Conservation (phyloP, 2,113 vertebrate genomes). For the Callipepla californica region DNA sequence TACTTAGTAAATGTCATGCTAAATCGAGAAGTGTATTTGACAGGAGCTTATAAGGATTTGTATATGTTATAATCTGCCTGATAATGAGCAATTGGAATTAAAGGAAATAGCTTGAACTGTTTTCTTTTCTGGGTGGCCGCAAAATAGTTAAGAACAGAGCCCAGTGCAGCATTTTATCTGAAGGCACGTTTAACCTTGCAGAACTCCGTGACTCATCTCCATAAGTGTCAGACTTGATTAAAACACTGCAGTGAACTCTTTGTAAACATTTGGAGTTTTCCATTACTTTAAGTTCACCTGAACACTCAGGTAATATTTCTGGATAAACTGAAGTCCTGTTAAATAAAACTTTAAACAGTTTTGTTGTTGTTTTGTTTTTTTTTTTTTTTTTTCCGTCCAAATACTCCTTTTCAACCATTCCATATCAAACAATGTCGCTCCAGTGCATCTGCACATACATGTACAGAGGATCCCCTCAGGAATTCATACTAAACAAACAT, state of each 20-base stretch:
- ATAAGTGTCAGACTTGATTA: not conserved
- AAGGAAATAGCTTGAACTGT: not conserved
- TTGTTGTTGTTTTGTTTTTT: too few species aligned
- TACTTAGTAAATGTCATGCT: not conserved
- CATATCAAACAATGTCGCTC: not conserved
- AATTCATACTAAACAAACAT: not conserved
- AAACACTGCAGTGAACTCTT: not conserved
- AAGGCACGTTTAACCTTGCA: not conserved
- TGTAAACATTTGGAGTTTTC: not conserved
- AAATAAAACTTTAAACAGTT: not conserved
- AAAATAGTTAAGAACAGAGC: not conserved
- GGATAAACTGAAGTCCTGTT: not conserved
- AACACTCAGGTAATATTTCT: not conserved
- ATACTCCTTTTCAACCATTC: not conserved
- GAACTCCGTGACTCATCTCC: not conserved
- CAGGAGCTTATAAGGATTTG: not conserved
- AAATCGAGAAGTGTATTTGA: slow-evolving; percentile 1
- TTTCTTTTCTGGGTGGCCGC: not conserved
- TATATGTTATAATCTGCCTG: not conserved
- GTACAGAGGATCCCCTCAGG: not conserved
- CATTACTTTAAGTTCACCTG: not conserved
- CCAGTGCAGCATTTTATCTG: not conserved
- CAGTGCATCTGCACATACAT: not conserved
- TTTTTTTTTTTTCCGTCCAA: not conserved
- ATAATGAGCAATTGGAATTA: slow-evolving; percentile 3